Evolutionary conservation across 92 coral and sea anemone genomes (phyloP), one percentile per base, ranked within the genome.

Genomic region (Diadumene lineata): DNA sequence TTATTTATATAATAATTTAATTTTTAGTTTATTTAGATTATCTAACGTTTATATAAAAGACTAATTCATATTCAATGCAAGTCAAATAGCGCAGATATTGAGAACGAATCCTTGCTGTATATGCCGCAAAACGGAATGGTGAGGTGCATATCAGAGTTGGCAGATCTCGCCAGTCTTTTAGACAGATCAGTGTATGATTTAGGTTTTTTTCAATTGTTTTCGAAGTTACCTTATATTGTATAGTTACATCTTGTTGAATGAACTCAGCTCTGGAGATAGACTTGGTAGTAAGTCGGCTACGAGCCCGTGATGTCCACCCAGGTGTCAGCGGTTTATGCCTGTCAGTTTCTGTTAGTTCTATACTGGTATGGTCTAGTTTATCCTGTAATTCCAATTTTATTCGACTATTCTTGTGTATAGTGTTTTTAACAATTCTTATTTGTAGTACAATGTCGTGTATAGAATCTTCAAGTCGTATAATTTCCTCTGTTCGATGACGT

Each of bases 391-490:
- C 97, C 32, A 74, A 31, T 33, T 69, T 29, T 10, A 80, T 67
- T 9, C 92, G 90, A 24, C 88, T 86, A 25, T 86, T 78, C 63
- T 85, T 91, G 34, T 92, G 85, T 1, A 81, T 29, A 56, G 25
- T 67, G 32, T 94, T 87, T 66, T 91, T 92, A 32, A 87, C 74
- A 17, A 78, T 73, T 30, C 92, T 82, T 15, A 91, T 75, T 79
- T 86, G 92, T 81, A 84, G 69, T 56, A 87, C 69, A 26, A 63
- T 73, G 46, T 91, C 98, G 82, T 94, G 97, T 33, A 91, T 86
- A 27, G 50, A 56, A 48, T 86, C 93, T 72, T 94, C 98, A 34
- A 94, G 64, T 0, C 34, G 57, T n/a, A 94, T 94, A 19, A 77
- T 76, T 0, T 86, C 94, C 34, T 80, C 85, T 2, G 94, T 83